Evolutionary conservation across 2,797 vertebrate species (phyloP), one percentile per base, ranked within the genome.

Genomic region (Acipenser oxyrinchus): DNA sequence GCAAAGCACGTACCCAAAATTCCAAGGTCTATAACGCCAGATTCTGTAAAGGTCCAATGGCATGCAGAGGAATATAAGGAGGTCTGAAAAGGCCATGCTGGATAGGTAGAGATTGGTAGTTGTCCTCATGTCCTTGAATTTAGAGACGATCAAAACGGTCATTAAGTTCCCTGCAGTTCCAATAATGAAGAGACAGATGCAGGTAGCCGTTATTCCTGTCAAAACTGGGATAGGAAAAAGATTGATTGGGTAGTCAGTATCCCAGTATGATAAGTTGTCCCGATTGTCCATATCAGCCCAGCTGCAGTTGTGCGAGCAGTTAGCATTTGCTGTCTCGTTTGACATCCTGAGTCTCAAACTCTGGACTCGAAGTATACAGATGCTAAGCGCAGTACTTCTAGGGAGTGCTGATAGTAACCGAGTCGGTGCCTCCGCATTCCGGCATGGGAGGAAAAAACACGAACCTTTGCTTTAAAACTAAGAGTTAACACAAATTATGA

Each of bases 21-120:
- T 91, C 97, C 97, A 99, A 55, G 97, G 97, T 62, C 92, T 83
- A 85, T 96, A 96, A 77, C 93, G 90, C 97, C 97, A 99, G 79
- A 99, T 92, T 64, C 95, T 89, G 70, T 95, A 95, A 50, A 99
- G 88, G 79, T 99, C 97, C 59, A 98, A 86, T 0, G 97, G 97
- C 95, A 99, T 94, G 71, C 96, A 99, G 61, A 97, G 83, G 74
- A 99, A 97, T 75, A 99, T 96, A 51, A 98, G 87, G 63, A 99
- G 82, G 84, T 99, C 97, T 0, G 97, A 98, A 60, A 97, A 91
- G 5, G 97, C 96, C 97, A 99, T 97, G 86, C 95, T 98, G 74
- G 92, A 96, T 73, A 99, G 84, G 86, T 99, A 98, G 63, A 99
- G 83, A 84, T 99, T 99, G 72, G 95, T 99, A 70, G 96, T 98